These are phyloP conservation scores for Hipparchia sbordonii DNA, from an alignment of 2,888 invertebrate genomes.

Conservation along the genomic window DNA sequence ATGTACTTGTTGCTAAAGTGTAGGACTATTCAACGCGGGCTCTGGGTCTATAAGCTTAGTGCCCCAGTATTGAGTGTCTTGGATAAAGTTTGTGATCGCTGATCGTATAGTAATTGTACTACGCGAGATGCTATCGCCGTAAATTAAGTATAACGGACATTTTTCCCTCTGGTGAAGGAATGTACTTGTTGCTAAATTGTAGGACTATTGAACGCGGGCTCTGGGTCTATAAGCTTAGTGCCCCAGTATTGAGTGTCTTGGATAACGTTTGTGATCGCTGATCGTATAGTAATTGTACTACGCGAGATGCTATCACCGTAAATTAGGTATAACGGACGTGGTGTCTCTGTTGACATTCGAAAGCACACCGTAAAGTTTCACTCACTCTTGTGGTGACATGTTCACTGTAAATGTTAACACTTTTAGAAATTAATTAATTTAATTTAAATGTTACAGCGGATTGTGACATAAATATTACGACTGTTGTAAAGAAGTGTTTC, in stretches of 20 bases:
- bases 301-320: slow-evolving; percentile 51
- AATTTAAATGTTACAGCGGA: background rate
- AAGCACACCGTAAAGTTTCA: slow-evolving; percentile 49
- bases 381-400: slow-evolving; percentile 30
- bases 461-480: background rate
- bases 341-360: slow-evolving; percentile 45
- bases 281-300: slow-evolving; percentile 48
- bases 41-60: slow-evolving; percentile 21
- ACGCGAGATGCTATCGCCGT: no score
- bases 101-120: slow-evolving; percentile 17
- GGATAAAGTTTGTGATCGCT: slow-evolving; percentile 46
- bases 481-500: background rate
- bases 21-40: slow-evolving; percentile 46
- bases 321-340: slow-evolving; percentile 54
- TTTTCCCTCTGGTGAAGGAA: no score
- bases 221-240: slow-evolving; percentile 21
- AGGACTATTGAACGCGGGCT: slow-evolving; percentile 39
- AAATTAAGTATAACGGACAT: no score
- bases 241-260: slow-evolving; percentile 44
- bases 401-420: slow-evolving; percentile 11
- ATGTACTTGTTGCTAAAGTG: no score
- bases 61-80: slow-evolving; percentile 43
- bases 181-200: no score
- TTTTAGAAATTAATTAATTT: background rate
- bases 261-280: slow-evolving; percentile 45